Evolutionary conservation across 1,140 invertebrate genomes (phyloP).

Genomic region (Aphis gossypii): DNA sequence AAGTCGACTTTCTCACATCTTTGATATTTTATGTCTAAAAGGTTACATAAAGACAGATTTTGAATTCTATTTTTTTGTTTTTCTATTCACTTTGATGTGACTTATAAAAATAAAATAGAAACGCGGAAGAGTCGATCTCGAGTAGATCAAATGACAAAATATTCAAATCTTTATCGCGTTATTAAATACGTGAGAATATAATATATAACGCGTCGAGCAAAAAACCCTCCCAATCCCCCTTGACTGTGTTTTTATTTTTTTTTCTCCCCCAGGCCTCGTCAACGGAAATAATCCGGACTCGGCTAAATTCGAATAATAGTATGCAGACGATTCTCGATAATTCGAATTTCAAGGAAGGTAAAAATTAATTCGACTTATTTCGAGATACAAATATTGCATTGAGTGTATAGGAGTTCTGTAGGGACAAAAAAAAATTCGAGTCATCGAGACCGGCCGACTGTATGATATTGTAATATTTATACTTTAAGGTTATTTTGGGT

Average conservation of each 20-base stretch:
- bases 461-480: too few species aligned
- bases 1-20: neutral
- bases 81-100: neutral
- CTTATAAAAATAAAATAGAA: neutral
- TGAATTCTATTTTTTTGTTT: neutral
- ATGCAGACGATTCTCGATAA: too few species aligned
- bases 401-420: too few species aligned
- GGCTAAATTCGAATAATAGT: neutral
- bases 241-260: neutral
- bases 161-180: neutral
- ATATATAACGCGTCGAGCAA: neutral
- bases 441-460: too few species aligned
- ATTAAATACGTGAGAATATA: neutral
- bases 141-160: neutral
- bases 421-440: too few species aligned
- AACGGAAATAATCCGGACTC: neutral
- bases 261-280: neutral
- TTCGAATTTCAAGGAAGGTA: too few species aligned
- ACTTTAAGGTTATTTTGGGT: too few species aligned
- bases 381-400: too few species aligned
- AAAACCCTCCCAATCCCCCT: neutral
- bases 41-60: neutral
- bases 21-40: neutral
- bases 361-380: too few species aligned
- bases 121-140: neutral